Base-by-base conservation (phyloP, 2,113 vertebrate species). In the Rissa tridactyla region DNA sequence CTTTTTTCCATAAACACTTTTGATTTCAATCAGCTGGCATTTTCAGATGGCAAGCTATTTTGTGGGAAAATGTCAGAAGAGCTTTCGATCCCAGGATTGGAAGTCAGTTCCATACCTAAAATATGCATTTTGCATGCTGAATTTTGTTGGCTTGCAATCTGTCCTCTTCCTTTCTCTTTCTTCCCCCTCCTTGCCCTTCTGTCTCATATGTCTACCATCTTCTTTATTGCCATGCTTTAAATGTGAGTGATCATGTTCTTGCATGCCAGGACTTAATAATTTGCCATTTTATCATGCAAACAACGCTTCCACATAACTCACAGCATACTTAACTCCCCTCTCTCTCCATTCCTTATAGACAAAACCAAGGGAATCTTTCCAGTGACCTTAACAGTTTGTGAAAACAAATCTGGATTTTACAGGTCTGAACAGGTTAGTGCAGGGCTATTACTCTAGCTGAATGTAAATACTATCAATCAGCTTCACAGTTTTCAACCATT, bases 391-490 rank as follows among this genome's bases (percentile, higher is more conserved):
- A 22, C 2, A 6, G 10, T 29, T 26, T 44, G 20, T 84, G 57
- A 32, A 78, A 93, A 64, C 19, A 92, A n/a, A 68, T 46, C 46
- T 60, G 65, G 20, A 55, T 64, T 92, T 94, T 81, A 78, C 25
- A 84, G 34, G 47, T 79, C 68, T 79, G 60, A 92, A 71, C 46
- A 92, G 38, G 42, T 75, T 91, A 90, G 15, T 42, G n/a, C 30
- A 75, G 60, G 36, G 18, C 20, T 93, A 17, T 75, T 93, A 19
- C 34, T 81, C 51, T n/a, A 78, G 30, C 26, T 69, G 65, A 64
- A 81, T 72, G 38, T 44, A 88, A 88, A 66, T 82, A 60, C 16
- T 36, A 88, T 79, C 57, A 69, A 46, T 92, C 88, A 84, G 20
- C 76, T 78, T 88, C 34, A 36, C 11, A 49, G 44, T 79, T 95